Evolutionary conservation across 2,797 vertebrate species (phyloP).

Genomic region (Trachops cirrhosus): DNA sequence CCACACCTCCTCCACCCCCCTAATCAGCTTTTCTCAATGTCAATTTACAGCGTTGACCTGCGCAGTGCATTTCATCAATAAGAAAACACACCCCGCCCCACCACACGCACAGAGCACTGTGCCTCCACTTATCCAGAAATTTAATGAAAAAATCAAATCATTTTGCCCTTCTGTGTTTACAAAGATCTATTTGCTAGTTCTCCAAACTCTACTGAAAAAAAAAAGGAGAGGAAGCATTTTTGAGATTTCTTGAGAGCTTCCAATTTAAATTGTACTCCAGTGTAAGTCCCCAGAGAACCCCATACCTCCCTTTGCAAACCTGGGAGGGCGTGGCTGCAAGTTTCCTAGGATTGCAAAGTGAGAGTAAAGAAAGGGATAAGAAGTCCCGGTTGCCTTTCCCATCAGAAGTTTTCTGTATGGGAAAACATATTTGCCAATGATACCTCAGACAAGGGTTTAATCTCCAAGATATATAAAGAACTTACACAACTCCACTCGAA

Average conservation of each 20-base stretch:
- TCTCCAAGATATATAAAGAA: too few relatives aligned
- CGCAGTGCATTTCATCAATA: slow-evolving; percentile 23
- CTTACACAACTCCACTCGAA: too few relatives aligned
- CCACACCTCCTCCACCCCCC: slow-evolving; percentile 29
- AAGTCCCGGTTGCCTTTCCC: neutral
- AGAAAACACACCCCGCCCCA: neutral
- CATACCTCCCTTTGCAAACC: neutral
- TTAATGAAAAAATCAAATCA: neutral
- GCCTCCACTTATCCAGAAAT: neutral
- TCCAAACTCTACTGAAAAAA: neutral
- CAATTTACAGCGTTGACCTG: slow-evolving; percentile 27
- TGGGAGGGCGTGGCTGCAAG: neutral
- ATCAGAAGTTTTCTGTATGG: neutral
- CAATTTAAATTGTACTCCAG: neutral
- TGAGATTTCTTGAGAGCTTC: neutral
- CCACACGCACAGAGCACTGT: too few relatives aligned
- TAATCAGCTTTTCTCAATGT: neutral
- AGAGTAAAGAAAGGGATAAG: neutral
- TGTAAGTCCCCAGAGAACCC: neutral
- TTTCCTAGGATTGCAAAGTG: neutral
- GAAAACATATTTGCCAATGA: too few relatives aligned
- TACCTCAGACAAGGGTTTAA: too few relatives aligned
- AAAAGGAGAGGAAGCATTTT: neutral
- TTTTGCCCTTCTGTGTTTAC: neutral
- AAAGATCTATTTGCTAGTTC: neutral